Base-by-base conservation (phyloP, 2,113 vertebrate genomes). In the Empidonax traillii region DNA sequence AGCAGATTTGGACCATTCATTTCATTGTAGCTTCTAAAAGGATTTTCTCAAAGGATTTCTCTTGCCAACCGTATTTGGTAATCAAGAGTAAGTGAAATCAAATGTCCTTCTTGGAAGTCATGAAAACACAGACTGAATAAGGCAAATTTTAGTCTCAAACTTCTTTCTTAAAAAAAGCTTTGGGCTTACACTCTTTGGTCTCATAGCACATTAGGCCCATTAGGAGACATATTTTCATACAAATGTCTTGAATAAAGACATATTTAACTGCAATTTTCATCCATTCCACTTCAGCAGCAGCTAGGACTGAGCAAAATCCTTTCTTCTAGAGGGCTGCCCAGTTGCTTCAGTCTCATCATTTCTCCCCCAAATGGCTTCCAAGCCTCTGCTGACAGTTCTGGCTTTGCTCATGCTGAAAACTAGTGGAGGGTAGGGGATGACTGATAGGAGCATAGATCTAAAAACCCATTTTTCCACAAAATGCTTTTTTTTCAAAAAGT, bases 1-100 rank as follows among this genome's bases (percentile, higher is more conserved):
- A 81, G 9, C 16, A 53, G 1, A 66, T 20, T 14, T 43, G 39
- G 24, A 68, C 33, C n/a, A 39, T 47, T 33, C 17, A 46, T 89
- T 92, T 82, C 30, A 76, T 10, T 85, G 35, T 33, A 51, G 33
- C 22, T 92, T 76, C 44, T 79, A 77, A 84, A 22, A 66, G 17
- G 10, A 78, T 79, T 92, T 94, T 85, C 39, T 83, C 58, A 89
- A 85, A 66, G 69, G 13, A 56, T 56, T 78, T 91, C 33, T 89
- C 39, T 80, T 62, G 52, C 31, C 27, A 75, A 22, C 4, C 35
- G 9, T 24, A 47, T 59, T 81, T 59, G 23, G 39, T 51, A 71
- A 86, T 27, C 41, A 73, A 46, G 15, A 0, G 0, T 30, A 85
- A 94, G 16, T 72, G 46, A 93, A 94, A 72, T 78, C 53, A 87